Evolutionary conservation across 2,797 vertebrate genomes (phyloP).

Genomic region (Mycteria americana): DNA sequence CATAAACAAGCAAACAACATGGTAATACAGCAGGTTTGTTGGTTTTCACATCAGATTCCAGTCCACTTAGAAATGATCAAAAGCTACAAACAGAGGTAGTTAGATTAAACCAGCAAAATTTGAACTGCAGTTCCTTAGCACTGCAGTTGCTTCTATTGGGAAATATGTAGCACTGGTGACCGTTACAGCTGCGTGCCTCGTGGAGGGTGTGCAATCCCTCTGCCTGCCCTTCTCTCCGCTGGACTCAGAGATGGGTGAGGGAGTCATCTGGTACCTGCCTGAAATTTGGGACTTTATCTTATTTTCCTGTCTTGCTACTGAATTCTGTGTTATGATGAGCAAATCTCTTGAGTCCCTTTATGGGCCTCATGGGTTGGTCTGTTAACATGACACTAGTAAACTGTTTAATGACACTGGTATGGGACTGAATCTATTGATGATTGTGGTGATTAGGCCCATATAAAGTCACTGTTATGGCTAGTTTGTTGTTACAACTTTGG

Average conservation of each 20-base stretch:
- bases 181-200: accelerated
- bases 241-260: background rate
- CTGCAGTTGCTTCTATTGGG: background rate
- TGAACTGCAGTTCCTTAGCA: background rate
- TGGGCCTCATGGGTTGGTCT: background rate
- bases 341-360: background rate
- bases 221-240: no score
- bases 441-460: background rate
- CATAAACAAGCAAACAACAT: background rate
- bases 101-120: background rate
- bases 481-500: background rate
- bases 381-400: background rate
- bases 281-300: background rate
- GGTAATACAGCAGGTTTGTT: background rate
- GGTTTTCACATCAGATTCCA: background rate
- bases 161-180: background rate
- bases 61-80: background rate
- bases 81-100: background rate
- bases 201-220: background rate
- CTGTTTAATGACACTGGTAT: background rate
- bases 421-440: background rate
- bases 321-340: background rate
- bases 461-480: background rate
- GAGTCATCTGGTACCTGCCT: background rate
- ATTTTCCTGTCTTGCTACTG: background rate